phyloP scores from a whole-genome alignment of 2,797 vertebrate genomes.

The Pempheris klunzingeri region DNA sequence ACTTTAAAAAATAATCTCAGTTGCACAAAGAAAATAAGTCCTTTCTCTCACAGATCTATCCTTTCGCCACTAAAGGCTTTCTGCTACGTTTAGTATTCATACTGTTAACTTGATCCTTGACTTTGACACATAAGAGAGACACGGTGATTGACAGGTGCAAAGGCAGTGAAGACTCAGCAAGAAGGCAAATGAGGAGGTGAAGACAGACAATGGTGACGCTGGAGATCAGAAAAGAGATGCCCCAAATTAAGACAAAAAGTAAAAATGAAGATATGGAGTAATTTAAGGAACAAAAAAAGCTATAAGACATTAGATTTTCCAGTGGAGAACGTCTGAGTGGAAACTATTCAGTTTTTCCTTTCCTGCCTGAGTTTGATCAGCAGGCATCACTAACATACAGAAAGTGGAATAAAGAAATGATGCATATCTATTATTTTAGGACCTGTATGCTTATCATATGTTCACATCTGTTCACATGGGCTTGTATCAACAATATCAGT shows the following conservation, averaged over 20 bases:
- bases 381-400: conserved; percentile 12
- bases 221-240: conserved; percentile 10
- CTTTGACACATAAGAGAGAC: conserved; percentile 14
- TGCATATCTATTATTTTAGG: conserved; percentile 22
- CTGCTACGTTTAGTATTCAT: conserved; percentile 32
- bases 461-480: conserved; percentile 28
- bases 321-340: conserved; percentile 12
- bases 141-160: conserved; percentile 46
- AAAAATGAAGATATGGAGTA: background rate
- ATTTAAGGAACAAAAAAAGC: too few species aligned
- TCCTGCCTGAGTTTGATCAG: conserved; percentile 36
- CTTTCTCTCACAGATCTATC: background rate
- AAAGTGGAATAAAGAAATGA: conserved; percentile 19
- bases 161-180: conserved; percentile 28
- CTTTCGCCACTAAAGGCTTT: background rate
- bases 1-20: background rate
- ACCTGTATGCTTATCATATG: conserved; percentile 3
- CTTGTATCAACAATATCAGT: conserved; percentile 54
- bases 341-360: conserved; percentile 43
- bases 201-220: background rate
- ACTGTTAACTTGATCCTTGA: conserved; percentile 39
- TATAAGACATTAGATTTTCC: conserved; percentile 41
- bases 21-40: background rate
- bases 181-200: conserved; percentile 5
- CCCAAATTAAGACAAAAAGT: conserved; percentile 3